phyloP scores from a whole-genome alignment of 2,888 invertebrate genomes.

The Smittia aterrima region DNA sequence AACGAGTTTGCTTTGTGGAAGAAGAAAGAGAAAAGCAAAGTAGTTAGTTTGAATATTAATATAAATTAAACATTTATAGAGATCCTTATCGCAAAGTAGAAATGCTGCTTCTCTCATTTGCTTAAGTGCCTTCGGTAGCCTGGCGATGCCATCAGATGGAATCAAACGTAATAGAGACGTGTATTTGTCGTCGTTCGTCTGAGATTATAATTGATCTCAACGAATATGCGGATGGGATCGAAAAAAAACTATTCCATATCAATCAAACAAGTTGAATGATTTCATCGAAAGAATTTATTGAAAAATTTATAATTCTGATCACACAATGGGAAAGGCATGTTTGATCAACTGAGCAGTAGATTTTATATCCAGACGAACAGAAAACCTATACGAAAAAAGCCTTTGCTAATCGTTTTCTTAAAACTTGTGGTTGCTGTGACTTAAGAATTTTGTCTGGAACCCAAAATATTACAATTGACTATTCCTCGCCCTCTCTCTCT shows the following conservation, averaged over 20 bases:
- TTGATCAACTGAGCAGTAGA: too few species aligned
- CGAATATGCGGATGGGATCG: background rate
- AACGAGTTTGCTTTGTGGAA: background rate
- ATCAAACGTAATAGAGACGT: slow-evolving; percentile 5
- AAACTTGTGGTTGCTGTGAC: background rate
- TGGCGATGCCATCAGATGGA: background rate
- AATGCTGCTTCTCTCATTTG: slow-evolving; percentile 24
- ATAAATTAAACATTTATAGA: slow-evolving; percentile 34
- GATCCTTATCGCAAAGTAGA: slow-evolving; percentile 19
- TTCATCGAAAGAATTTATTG: slow-evolving; percentile 6
- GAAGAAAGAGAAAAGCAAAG: background rate
- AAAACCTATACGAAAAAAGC: too few species aligned
- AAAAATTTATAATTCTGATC: too few species aligned
- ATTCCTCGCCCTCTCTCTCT: background rate
- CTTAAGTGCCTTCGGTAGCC: slow-evolving; percentile 27
- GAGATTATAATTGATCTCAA: background rate
- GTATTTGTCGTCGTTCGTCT: background rate
- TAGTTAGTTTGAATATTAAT: slow-evolving; percentile 1
- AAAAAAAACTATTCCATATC: background rate
- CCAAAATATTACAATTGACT: background rate
- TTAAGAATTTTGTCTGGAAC: background rate
- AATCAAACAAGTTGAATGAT: background rate
- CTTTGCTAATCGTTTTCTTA: background rate
- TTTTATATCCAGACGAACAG: too few species aligned
- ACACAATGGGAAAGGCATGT: too few species aligned